Base-by-base conservation (phyloP, 1,140 invertebrate genomes). In the Penaeus japonicus region DNA sequence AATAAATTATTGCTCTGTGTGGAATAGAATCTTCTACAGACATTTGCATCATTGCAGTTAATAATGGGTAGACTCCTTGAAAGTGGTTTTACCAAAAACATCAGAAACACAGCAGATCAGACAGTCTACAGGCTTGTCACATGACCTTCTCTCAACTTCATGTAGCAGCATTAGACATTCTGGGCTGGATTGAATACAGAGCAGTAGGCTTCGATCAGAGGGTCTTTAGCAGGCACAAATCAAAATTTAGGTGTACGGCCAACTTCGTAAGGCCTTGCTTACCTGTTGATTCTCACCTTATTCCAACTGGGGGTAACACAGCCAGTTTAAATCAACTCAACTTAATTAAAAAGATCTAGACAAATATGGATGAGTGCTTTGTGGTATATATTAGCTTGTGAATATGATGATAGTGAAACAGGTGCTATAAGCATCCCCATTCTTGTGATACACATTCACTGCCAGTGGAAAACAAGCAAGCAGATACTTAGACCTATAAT, bases 361-460 rank as follows among this genome's bases (percentile, higher is more conserved):
- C 47, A 47, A 47, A 47, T 47, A 47, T 47, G 47, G 47, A 47
- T 47, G 47, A 47, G 47, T 47, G 47, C 47, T 47, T 47, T 47
- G 47, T 47, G 47, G 47, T 47, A 15, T 47, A 47, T 47, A 47
- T 47, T 47, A 47, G 47, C 47, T 47, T 47, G 47, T 47, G 47
- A 47, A 47, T 47, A 47, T 47, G 47, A 47, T 47, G 47, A 47
- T 47, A 47, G 47, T 47, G 47, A 47, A 47, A 47, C 47, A 47
- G 47, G 47, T 47, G 47, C 47, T 47, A 47, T 47, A 47, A 47
- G 47, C 47, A 47, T 47, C 47, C 47, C 80, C 80, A 62, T 70
- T 81, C 55, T 88, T 88, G 87, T 88, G 87, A 88, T 88, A 88
- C 75, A 83, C 80, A 88, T 88, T 88, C 87, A 88, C 87, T 88